These are phyloP conservation scores for Lemur catta DNA, from an alignment of 2,797 vertebrate genomes.

Conservation along the genomic window DNA sequence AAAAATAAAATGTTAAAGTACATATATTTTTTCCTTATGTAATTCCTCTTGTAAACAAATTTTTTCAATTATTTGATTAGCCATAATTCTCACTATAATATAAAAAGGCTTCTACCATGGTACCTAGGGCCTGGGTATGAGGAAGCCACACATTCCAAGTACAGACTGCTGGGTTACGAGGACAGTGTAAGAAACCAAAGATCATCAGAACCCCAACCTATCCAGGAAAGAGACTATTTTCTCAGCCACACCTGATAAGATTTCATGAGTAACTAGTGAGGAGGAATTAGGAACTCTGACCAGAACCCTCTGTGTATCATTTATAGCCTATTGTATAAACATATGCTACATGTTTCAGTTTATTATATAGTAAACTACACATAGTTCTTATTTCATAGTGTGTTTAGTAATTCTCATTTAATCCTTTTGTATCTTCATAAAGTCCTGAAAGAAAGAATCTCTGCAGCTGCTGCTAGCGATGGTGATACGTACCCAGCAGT, in stretches of 20 bases:
- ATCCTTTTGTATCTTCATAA: constrained; percentile 43
- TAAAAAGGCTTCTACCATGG: not conserved
- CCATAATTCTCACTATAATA: not conserved
- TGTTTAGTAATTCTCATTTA: constrained; percentile 21
- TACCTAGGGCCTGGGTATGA: not conserved
- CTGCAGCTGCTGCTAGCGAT: not conserved
- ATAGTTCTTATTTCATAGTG: constrained; percentile 32
- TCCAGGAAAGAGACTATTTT: constrained; percentile 12
- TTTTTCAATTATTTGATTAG: not conserved
- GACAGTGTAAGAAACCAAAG: not conserved
- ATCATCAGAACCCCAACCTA: not conserved
- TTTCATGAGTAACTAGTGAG: constrained; percentile 36
- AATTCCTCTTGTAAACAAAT: not conserved
- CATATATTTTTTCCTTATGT: not conserved
- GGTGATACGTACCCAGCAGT: not conserved
- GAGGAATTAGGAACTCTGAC: constrained; percentile 24
- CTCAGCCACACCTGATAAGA: constrained; percentile 18
- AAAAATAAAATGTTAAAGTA: not conserved
- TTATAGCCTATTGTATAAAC: constrained; percentile 47
- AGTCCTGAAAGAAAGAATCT: not conserved
- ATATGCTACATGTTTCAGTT: not conserved
- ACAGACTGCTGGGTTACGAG: not conserved
- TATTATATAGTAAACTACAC: not conserved
- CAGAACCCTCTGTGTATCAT: not conserved
- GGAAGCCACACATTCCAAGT: not conserved